Evolutionary conservation across 2,113 vertebrate species (phyloP), one percentile per base, ranked within the genome.

Genomic region (Entelurus aequoreus): DNA sequence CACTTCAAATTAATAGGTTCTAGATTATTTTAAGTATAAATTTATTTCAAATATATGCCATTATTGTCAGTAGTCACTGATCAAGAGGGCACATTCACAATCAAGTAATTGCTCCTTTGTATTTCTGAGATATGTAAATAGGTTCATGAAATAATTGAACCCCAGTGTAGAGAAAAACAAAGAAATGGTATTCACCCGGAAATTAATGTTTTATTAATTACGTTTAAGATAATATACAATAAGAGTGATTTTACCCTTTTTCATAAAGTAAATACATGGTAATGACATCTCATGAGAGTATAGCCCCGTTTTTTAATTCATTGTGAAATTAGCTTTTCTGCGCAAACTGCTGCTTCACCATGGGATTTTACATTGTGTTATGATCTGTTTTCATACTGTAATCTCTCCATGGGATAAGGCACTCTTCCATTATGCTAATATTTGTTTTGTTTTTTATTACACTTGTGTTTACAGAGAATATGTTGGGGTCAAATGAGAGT

Each of bases 191-290:
- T 56, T 77, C 75, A 71, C 38, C 16, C 68, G 60, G 59, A 84
- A 81, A 87, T 84, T 62, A 76, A 87, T 90, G 80, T 90, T 88
- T 88, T 87, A 89, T 90, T 91, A 87, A 90, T 89, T 75, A 84
- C 63, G 69, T 84, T 88, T 81, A 86, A 85, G 84, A 86, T 75
- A 85, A 80, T 84, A 71, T 82, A 83, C 68, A 72, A 82, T 80
- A 76, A 68, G 68, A 77, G 78, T 82, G 79, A 87, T 86, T 89
- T 85, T 71, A 81, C 66, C 80, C 75, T 60, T 83, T 85, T 86
- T 83, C 71, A 81, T 80, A 69, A 84, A 86, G 81, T 76, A 85
- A 85, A 86, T 78, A 77, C 72, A 68, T 69, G 69, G 63, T 54
- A 75, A 54, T 35, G 44, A 49, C 42, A 69, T 86, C 87, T 77